A percentile compares a stretch with the other conserved stretches of the same genome.
These are phyloP conservation scores for Octodonta nipae DNA, from an alignment of 2,888 invertebrate genomes.

Conservation along the genomic window DNA sequence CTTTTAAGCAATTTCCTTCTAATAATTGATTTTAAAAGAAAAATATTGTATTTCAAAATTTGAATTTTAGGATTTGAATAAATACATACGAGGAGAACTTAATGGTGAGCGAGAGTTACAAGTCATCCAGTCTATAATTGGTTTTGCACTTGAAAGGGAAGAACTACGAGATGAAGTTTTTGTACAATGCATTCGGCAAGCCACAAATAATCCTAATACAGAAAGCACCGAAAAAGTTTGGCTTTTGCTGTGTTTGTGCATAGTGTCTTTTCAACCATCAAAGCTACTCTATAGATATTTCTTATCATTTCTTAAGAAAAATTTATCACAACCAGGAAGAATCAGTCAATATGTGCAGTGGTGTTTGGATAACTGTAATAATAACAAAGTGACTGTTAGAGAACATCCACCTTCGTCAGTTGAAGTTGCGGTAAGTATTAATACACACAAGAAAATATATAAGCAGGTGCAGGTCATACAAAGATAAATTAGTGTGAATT, in stretches of 20 bases:
- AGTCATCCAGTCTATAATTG: conserved; percentile 72
- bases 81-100: conserved; percentile 78
- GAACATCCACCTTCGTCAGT: conserved; percentile 81
- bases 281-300: conserved; percentile 71
- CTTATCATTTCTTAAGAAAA: conserved; percentile 60
- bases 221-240: conserved; percentile 78
- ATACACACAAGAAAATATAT: too few relatives aligned
- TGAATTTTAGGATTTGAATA: conserved; percentile 67
- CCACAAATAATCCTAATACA: conserved; percentile 74
- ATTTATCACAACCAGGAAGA: conserved; percentile 52
- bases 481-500: too few relatives aligned
- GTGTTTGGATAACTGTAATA: conserved; percentile 85
- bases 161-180: conserved; percentile 85
- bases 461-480: too few relatives aligned
- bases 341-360: conserved; percentile 79
- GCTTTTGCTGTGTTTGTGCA: conserved; percentile 76
- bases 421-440: conserved; percentile 71
- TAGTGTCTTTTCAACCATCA: conserved; percentile 84
- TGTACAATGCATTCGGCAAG: conserved; percentile 76
- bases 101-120: conserved; percentile 71
- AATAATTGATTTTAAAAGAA: background rate
- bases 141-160: conserved; percentile 78
- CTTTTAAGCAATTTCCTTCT: background rate
- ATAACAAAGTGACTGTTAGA: conserved; percentile 67
- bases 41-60: background rate